phyloP scores from a whole-genome alignment of 2,797 vertebrate genomes.

The Odontamblyopus rebecca region DNA sequence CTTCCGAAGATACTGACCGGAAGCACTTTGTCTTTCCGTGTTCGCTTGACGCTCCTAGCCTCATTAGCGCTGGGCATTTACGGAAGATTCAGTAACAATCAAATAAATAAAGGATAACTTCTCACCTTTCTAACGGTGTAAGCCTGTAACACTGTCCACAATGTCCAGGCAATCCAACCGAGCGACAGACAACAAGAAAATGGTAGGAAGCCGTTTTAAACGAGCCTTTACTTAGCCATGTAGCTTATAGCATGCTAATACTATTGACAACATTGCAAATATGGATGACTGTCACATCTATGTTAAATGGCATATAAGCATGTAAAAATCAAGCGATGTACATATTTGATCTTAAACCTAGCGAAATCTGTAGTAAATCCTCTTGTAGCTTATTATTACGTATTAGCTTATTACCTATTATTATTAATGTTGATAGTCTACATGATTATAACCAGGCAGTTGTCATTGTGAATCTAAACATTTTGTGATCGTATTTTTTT shows the following conservation, averaged over 20 bases:
- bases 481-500: not conserved
- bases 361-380: not conserved
- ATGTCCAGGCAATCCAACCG: conserved; percentile 92
- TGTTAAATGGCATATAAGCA: not conserved
- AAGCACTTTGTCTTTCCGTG: fast-evolving
- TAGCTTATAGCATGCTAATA: conserved; percentile 43
- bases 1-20: conserved; percentile 13
- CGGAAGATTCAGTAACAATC: conserved; percentile 52
- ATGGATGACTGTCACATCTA: not conserved
- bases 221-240: conserved; percentile 12
- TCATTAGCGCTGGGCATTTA: conserved; percentile 17
- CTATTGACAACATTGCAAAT: no score
- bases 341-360: not conserved
- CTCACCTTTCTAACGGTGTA: conserved; percentile 39
- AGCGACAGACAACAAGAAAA: conserved; percentile 94
- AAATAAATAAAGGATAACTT: conserved; percentile 77
- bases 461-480: not conserved
- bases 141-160: conserved; percentile 61
- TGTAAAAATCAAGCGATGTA: not conserved
- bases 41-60: not conserved
- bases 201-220: conserved; percentile 80
- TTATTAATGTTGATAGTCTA: not conserved
- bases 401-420: not conserved
- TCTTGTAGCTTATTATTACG: not conserved
- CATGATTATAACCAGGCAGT: not conserved